These are phyloP conservation scores for Gymnocephalus cernua DNA, from an alignment of 2,113 vertebrate genomes.

Conservation along the genomic window DNA sequence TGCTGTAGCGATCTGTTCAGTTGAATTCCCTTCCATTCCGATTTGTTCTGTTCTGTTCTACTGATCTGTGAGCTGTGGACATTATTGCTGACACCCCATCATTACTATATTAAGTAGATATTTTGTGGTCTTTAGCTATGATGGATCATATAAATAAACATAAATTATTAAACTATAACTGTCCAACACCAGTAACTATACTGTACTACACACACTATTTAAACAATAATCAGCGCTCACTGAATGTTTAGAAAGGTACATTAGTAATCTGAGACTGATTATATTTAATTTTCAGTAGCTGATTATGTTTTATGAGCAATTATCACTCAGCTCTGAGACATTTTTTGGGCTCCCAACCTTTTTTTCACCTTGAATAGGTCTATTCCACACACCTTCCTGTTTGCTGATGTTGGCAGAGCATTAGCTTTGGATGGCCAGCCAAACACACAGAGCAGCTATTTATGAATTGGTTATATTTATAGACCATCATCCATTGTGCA, in stretches of 20 bases:
- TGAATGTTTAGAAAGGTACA: slow-evolving; percentile 31
- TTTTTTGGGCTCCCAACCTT: background rate
- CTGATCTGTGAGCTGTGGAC: background rate
- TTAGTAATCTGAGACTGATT: slow-evolving; percentile 44
- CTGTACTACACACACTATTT: slow-evolving; percentile 18
- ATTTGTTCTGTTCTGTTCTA: background rate
- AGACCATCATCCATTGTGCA: slow-evolving; percentile 27
- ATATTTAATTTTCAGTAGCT: slow-evolving; percentile 51
- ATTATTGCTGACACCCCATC: slow-evolving; percentile 6
- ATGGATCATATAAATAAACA: slow-evolving; percentile 19
- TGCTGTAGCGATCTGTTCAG: background rate
- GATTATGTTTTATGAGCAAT: slow-evolving; percentile 47
- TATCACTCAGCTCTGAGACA: slow-evolving; percentile 25
- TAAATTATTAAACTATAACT: slow-evolving; percentile 25
- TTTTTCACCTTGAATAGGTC: slow-evolving; percentile 15
- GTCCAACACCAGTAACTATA: slow-evolving; percentile 13
- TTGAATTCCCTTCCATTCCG: background rate
- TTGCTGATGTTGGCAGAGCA: slow-evolving; percentile 27
- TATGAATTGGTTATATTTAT: slow-evolving; percentile 15
- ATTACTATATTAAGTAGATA: slow-evolving; percentile 8
- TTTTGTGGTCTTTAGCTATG: slow-evolving; percentile 3
- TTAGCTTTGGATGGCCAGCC: background rate
- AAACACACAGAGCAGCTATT: slow-evolving; percentile 11
- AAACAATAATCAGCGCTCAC: slow-evolving; percentile 47
- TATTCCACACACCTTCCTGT: slow-evolving; percentile 14